phyloP scores from a whole-genome alignment of 2,888 invertebrate species.

The Trimorus sp. region DNA sequence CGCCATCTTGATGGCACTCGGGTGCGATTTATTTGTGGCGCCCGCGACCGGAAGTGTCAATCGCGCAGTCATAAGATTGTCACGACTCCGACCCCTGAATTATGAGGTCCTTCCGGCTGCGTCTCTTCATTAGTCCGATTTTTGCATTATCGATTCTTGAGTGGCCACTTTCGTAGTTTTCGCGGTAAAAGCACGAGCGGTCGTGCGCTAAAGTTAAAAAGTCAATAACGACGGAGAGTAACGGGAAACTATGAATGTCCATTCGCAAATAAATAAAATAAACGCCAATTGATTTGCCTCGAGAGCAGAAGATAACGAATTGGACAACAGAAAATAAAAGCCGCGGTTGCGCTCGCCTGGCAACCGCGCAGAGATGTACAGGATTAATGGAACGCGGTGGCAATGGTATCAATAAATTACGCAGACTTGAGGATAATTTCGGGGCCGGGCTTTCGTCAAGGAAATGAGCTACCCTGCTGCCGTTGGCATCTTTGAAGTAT shows the following conservation, averaged over 20 bases:
- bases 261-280: too few species aligned
- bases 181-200: too few species aligned
- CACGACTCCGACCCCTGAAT: too few species aligned
- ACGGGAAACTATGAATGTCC: too few species aligned
- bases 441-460: conserved; percentile 54
- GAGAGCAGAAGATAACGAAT: too few species aligned
- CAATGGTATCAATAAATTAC: conserved; percentile 52
- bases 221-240: too few species aligned
- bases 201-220: too few species aligned
- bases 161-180: too few species aligned
- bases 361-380: conserved; percentile 30
- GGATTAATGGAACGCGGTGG: conserved; percentile 48
- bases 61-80: not conserved
- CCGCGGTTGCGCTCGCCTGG: conserved; percentile 38
- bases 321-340: conserved; percentile 20
- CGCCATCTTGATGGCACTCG: conserved; percentile 17
- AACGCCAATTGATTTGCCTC: too few species aligned
- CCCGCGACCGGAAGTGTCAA: conserved; percentile 12
- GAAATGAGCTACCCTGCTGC: conserved; percentile 58
- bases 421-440: conserved; percentile 46
- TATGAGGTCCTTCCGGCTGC: too few species aligned
- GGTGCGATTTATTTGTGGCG: conserved; percentile 16
- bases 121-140: too few species aligned
- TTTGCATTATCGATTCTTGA: too few species aligned
- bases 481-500: conserved; percentile 65